Evolutionary conservation across 2,888 invertebrate genomes (phyloP).

Genomic region (Dichetophora obliterata): DNA sequence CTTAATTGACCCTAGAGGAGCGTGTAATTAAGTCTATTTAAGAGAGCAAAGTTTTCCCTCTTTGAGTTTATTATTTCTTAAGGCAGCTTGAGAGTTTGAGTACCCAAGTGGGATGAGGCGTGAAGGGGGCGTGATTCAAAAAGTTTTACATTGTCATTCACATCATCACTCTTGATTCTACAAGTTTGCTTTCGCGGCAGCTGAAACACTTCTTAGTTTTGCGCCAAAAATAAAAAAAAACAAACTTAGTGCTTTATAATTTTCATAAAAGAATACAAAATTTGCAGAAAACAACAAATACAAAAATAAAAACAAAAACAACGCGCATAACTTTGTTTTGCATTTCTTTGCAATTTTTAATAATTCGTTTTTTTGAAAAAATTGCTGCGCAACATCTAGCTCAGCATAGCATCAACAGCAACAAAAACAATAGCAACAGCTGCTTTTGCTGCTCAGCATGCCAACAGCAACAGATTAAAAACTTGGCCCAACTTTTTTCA

Average conservation of each 20-base stretch:
- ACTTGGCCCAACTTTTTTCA: conserved; percentile 4
- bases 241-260: not conserved
- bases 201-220: not conserved
- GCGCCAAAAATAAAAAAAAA: not conserved
- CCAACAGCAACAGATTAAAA: conserved; percentile 9
- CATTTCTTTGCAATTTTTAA: conserved; percentile 4
- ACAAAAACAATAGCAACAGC: not conserved
- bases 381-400: not conserved
- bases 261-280: not conserved
- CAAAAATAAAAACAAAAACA: not conserved
- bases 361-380: not conserved
- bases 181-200: conserved; percentile 5
- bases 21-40: conserved; percentile 37
- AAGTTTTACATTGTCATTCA: too few species aligned
- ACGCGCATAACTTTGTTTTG: not conserved
- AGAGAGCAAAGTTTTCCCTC: conserved; percentile 17
- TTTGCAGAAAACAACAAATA: not conserved
- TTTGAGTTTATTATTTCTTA: not conserved
- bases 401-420: not conserved
- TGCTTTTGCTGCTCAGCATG: not conserved
- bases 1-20: conserved; percentile 37
- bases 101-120: too few species aligned
- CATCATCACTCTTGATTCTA: conserved; percentile 8
- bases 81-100: too few species aligned
- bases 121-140: too few species aligned